These are phyloP conservation scores for Trachops cirrhosus DNA, from an alignment of 2,797 vertebrate genomes.

Conservation along the genomic window DNA sequence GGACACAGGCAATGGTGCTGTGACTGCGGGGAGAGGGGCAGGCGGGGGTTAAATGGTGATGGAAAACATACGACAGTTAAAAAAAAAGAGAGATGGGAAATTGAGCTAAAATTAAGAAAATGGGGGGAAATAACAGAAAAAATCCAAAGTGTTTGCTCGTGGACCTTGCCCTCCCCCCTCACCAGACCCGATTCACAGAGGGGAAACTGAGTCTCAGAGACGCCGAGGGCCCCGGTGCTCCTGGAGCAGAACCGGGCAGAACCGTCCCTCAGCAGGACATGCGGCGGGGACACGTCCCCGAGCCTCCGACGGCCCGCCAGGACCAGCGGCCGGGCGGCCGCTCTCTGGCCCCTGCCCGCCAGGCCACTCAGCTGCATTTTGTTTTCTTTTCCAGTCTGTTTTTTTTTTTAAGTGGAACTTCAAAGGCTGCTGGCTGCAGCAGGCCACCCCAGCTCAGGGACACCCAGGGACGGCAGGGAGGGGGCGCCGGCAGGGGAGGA, in stretches of 20 bases:
- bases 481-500: rapidly evolving
- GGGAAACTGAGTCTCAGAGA: background rate
- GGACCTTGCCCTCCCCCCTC: too few relatives aligned
- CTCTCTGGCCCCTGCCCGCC: rapidly evolving
- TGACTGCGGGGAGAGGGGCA: too few relatives aligned
- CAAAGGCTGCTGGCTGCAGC: background rate
- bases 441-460: background rate
- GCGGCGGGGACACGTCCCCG: rapidly evolving
- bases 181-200: rapidly evolving
- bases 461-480: background rate
- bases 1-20: rapidly evolving
- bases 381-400: background rate
- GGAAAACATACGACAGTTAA: too few relatives aligned
- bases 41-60: too few relatives aligned
- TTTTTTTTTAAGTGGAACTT: background rate
- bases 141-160: rapidly evolving
- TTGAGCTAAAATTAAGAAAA: background rate
- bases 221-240: background rate
- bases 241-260: rapidly evolving
- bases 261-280: rapidly evolving
- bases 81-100: background rate
- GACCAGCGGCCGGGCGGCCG: background rate
- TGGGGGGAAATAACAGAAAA: background rate
- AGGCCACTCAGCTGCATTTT: too few relatives aligned
- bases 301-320: rapidly evolving